Base-by-base conservation (phyloP, 2,888 invertebrate species). In the Tenthredo distinguenda region DNA sequence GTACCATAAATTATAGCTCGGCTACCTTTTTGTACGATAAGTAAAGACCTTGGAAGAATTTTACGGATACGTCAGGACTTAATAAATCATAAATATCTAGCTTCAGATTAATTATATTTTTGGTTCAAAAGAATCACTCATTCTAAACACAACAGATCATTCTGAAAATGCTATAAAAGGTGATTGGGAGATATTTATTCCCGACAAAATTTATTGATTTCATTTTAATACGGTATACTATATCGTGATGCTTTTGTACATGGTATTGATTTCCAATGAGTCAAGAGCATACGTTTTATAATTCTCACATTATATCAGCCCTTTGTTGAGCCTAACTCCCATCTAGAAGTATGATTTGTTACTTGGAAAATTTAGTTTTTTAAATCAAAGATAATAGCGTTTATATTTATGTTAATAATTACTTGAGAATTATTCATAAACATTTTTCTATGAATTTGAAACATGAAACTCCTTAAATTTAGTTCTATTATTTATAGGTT, bases 1-100 rank as follows among this genome's bases (percentile, higher is more conserved):
- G 21, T 68, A 83, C 62, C 40, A 40, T 40, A 58, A 81, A 81
- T 81, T 62, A 81, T 40, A 81, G 58, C 40, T 55, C 77, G 3
- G 58, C 31, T 62, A 58, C 62, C 12, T 81, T 40, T 58, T 37
- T 12, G 15, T 31, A 21, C 40, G 15, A 58, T 37, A 40, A 62
- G 62, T 40, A 21, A 34, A n/a, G 37, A 40, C 62, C 12, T 21
- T 76, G 21, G 12, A 50, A n/a, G 55, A 55, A 50, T 21, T 58
- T 58, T n/a, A 31, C 37, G 12, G 50, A 50, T 15, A 12, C 4
- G 40, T 31, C 68, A 47, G 4, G 15, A 68, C 18, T 62, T 50
- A 58, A 76, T 21, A 15, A 43, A 31, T n/a, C 21, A 65, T 37
- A 12, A 62, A 43, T 62, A 21, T 55, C 21, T n/a, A 58, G 31